Evolutionary conservation across 2,888 invertebrate species (phyloP), one percentile per base, ranked within the genome.

Genomic region (Diarsia brunnea): DNA sequence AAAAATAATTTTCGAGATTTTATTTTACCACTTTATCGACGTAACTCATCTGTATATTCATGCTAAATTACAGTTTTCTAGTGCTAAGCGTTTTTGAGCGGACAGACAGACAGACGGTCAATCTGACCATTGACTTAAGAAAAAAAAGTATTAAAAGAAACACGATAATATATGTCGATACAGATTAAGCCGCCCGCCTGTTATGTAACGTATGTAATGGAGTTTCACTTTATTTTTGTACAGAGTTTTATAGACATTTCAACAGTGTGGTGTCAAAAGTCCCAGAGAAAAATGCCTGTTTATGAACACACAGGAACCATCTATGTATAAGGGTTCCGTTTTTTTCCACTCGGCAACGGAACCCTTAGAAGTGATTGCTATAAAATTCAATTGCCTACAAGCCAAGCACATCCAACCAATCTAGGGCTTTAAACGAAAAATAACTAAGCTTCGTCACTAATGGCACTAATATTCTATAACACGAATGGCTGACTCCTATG

Each of bases 401-500:
- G 27, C 24, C 10, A 45, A n/a, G 14, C 38, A 14, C 14, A n/a
- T 63, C 43, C 61, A 63, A 12, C n/a, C 12, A 24, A 51, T 1
- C 3, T 19, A 43, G 14, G 8, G 27, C n/a, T 51, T 43, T 55
- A 31, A 55, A 10, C 53, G 19, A 45, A 45, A 55, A 45, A 31
- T 45, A 24, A 51, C 12, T 58, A 47, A 65, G 38, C n/a, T 7
- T 10, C 14, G 65, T 7, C 4, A 1, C 2, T 53, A 53, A 80
- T 31, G 27, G n/a, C 27, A 21, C 8, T 45, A 63, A 45, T 71
- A 27, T 69, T 58, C 31, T 43, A 61, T 71, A 69, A 21, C 72
- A 78, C 58, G 58, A 66, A 60, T 71, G 65, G 38, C 43, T 43
- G 61, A 45, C 27, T 60, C 43, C 51, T n/a, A 38, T 31, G 63